Evolutionary conservation across 2,888 invertebrate species (phyloP).

Genomic region (Pollenia angustigena): DNA sequence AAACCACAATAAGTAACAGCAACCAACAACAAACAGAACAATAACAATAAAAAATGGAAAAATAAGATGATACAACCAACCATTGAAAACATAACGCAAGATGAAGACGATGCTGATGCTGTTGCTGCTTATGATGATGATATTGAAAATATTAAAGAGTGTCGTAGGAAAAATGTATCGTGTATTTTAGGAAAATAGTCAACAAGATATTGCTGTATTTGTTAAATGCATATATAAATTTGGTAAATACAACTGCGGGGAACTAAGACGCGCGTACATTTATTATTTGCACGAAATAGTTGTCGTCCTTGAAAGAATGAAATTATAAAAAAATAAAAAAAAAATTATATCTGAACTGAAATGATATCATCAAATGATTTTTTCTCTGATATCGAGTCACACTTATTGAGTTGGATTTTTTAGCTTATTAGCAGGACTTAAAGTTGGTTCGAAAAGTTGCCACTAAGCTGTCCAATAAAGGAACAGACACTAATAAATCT

Average conservation of each 20-base stretch:
- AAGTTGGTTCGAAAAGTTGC: too few relatives aligned
- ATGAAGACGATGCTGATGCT: not conserved
- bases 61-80: constrained; percentile 11
- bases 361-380: too few relatives aligned
- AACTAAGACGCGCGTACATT: not conserved
- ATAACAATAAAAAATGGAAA: constrained; percentile 28
- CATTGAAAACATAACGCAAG: not conserved
- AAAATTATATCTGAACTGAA: too few relatives aligned
- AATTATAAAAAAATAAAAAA: too few relatives aligned
- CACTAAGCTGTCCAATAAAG: too few relatives aligned
- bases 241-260: constrained; percentile 15
- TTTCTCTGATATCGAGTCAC: too few relatives aligned
- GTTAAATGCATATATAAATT: not conserved
- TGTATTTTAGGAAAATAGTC: constrained; percentile 42
- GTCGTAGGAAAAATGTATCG: constrained; percentile 3
- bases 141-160: constrained; percentile 12
- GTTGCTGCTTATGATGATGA: constrained; percentile 3
- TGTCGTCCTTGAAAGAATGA: too few relatives aligned
- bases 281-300: not conserved
- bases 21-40: constrained; percentile 18
- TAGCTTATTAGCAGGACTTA: too few relatives aligned
- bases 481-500: too few relatives aligned
- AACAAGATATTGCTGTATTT: constrained; percentile 46
- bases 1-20: constrained; percentile 33
- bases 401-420: too few relatives aligned